These are phyloP conservation scores for Graptemys geographica DNA, from an alignment of 2,797 vertebrate genomes.

Conservation along the genomic window DNA sequence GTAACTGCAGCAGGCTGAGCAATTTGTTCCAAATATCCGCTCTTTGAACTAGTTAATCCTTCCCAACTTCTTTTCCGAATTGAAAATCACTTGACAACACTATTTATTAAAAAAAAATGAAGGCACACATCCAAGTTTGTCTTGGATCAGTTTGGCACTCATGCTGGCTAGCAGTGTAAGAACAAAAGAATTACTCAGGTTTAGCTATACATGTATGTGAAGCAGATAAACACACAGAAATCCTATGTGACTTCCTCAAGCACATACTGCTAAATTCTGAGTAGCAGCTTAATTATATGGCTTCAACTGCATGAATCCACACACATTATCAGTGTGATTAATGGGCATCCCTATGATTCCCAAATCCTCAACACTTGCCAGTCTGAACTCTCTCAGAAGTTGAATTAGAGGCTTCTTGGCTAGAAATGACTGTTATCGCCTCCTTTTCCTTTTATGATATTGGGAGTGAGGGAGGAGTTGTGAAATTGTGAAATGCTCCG, in stretches of 20 bases:
- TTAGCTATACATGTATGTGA: not conserved
- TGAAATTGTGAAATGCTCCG: slow-evolving; percentile 62
- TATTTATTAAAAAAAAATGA: not conserved
- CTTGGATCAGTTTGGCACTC: not conserved
- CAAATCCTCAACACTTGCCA: slow-evolving; percentile 23
- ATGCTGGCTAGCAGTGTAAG: not conserved
- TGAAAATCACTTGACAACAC: not conserved
- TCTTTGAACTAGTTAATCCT: slow-evolving; percentile 11
- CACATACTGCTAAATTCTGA: not conserved
- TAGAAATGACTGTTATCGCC: slow-evolving; percentile 55
- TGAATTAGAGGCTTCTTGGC: slow-evolving; percentile 64
- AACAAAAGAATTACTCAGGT: not conserved
- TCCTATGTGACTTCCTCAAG: not conserved
- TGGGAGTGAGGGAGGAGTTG: slow-evolving; percentile 49
- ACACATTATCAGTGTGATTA: not conserved
- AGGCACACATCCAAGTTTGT: not conserved
- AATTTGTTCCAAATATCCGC: not conserved
- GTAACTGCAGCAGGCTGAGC: not conserved
- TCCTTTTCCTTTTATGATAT: slow-evolving; percentile 31
- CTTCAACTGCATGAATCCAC: not conserved
- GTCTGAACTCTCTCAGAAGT: slow-evolving; percentile 37
- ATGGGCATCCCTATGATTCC: not conserved
- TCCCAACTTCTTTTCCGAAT: not conserved
- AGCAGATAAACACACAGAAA: not conserved
- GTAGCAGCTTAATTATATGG: not conserved